phyloP scores from a whole-genome alignment of 92 coral and sea anemone species.

The Porites divaricata region DNA sequence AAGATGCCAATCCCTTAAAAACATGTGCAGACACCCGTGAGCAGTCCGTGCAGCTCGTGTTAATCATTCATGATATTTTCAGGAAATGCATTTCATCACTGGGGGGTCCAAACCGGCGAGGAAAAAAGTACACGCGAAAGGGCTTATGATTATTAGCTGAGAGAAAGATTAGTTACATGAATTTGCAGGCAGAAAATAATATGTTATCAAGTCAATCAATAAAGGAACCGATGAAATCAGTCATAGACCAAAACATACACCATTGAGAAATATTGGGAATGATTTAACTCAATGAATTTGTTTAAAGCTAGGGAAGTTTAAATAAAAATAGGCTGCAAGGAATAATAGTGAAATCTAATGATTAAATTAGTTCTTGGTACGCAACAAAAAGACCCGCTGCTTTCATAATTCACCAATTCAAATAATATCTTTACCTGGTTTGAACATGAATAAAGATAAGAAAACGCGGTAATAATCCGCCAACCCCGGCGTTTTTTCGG shows the following conservation, averaged over 20 bases:
- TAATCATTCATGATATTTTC: too few relatives aligned
- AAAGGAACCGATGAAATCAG: background rate
- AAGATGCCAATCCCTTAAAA: too few relatives aligned
- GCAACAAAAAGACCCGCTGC: too few relatives aligned
- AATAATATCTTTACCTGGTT: too few relatives aligned
- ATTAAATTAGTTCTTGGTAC: too few relatives aligned
- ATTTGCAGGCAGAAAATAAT: background rate
- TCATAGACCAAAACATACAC: background rate
- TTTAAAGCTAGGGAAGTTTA: background rate
- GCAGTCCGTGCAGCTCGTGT: too few relatives aligned
- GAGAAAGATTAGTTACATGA: background rate
- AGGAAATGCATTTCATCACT: background rate
- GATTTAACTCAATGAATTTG: background rate
- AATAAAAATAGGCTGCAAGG: background rate
- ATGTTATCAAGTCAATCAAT: background rate
- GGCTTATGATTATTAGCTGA: background rate
- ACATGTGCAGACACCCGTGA: too few relatives aligned
- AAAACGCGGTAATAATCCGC: too few relatives aligned
- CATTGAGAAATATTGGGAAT: background rate
- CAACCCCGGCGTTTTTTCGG: background rate
- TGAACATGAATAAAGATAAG: too few relatives aligned
- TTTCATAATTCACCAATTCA: too few relatives aligned
- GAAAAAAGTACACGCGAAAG: background rate
- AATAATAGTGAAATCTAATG: background rate
- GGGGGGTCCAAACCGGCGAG: background rate